Evolutionary conservation across 2,113 vertebrate genomes (phyloP), one percentile per base, ranked within the genome.

Genomic region (Psophia crepitans): DNA sequence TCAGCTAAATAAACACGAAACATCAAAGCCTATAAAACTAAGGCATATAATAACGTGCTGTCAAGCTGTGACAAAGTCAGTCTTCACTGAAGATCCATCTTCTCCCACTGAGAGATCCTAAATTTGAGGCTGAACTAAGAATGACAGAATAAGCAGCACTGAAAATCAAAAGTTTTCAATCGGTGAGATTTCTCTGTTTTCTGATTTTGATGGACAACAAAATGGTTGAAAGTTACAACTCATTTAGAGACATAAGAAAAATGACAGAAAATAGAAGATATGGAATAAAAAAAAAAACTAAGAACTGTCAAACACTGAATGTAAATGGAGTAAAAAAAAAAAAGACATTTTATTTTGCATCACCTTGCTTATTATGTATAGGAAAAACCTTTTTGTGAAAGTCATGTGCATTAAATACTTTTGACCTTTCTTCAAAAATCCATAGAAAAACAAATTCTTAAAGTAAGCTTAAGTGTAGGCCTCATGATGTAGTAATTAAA

Each of bases 51-150:
- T 92, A 92, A 93, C 92, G 70, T 48, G 63, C 69, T 95, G 93
- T 89, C 95, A 96, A 93, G 84, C 74, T 94, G 93, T 89, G 91
- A 91, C 70, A 94, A 97, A 96, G 94, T 93, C 84, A 96, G 37
- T 35, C 44, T 93, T 91, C 95, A 94, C 84, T 88, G 73, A 57
- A 92, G 90, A 84, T 88, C 57, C 81, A 76, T 91, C 90, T 95
- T 96, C 82, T 92, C 94, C 84, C 77, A 74, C 86, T 76, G 94
- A 94, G 84, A 94, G 84, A 93, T 91, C 91, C 89, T 96, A 94
- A 96, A 95, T 96, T 63, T 94, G 71, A 91, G 78, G 33, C 46
- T 91, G 91, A 96, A 76, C 80, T 79, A 61, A 89, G 77, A 96
- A 87, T 85, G 87, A 93, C 91, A 95, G 77, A 94, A 84, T 8